A percentile compares a stretch with the other conserved stretches of the same genome.
Evolutionary conservation across 2,888 invertebrate genomes (phyloP).

Genomic region (Mantis religiosa): DNA sequence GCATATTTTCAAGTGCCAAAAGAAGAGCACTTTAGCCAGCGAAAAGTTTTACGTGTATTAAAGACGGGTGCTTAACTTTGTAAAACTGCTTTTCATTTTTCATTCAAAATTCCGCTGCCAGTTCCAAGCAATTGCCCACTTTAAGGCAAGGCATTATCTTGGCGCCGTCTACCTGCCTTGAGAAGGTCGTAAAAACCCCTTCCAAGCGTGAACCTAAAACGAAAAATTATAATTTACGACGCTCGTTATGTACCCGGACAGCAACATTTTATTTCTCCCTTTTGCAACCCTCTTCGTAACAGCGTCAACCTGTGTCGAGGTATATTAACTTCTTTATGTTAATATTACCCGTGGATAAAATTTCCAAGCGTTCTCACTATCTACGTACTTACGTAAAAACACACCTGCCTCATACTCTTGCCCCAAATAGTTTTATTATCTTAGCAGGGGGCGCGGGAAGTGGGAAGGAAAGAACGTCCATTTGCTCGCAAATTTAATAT

Average conservation of each 20-base stretch:
- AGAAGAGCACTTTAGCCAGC: background rate
- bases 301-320: background rate
- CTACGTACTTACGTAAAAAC: too few relatives aligned
- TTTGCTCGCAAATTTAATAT: too few relatives aligned
- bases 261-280: background rate
- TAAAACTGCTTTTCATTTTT: background rate
- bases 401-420: too few relatives aligned
- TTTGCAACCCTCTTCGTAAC: background rate
- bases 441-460: too few relatives aligned
- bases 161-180: background rate
- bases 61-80: background rate
- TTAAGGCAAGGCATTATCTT: background rate
- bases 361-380: too few relatives aligned
- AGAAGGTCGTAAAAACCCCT: background rate
- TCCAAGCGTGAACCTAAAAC: background rate
- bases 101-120: background rate
- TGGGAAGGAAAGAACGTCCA: too few relatives aligned
- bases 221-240: background rate
- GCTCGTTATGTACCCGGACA: background rate
- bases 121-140: background rate
- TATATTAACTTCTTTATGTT: background rate
- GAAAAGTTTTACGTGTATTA: background rate
- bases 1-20: background rate
- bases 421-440: too few relatives aligned
- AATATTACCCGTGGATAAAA: background rate